phyloP scores from a whole-genome alignment of 2,113 vertebrate species.

The Protobothrops flavoviridis region DNA sequence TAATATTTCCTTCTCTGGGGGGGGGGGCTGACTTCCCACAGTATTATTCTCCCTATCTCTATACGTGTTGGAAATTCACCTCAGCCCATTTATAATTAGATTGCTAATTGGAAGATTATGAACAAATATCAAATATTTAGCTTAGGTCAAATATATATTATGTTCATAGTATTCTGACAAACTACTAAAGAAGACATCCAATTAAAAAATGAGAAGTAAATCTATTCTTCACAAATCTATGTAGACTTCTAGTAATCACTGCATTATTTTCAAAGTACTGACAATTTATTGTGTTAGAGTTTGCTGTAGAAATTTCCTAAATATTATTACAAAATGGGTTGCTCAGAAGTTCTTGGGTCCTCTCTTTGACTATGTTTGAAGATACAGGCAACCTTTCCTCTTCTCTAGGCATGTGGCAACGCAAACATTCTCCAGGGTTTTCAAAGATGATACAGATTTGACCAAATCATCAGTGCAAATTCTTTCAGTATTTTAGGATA shows the following conservation, averaged over 20 bases:
- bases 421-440: background rate
- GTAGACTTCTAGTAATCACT: background rate
- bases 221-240: background rate
- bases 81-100: background rate
- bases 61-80: background rate
- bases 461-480: background rate
- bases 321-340: background rate
- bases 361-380: background rate
- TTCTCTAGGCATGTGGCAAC: background rate
- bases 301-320: background rate
- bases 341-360: background rate
- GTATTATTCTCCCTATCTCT: background rate
- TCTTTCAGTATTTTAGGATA: background rate
- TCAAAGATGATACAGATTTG: background rate
- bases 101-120: background rate
- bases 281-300: background rate
- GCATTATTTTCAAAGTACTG: background rate
- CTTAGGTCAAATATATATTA: background rate
- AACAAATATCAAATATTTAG: background rate
- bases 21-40: too few relatives aligned
- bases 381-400: background rate
- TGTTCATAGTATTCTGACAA: background rate
- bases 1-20: too few relatives aligned
- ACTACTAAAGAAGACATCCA: background rate
- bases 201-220: background rate